phyloP scores from a whole-genome alignment of 2,888 invertebrate genomes.

The Pyrrhosoma nymphula region DNA sequence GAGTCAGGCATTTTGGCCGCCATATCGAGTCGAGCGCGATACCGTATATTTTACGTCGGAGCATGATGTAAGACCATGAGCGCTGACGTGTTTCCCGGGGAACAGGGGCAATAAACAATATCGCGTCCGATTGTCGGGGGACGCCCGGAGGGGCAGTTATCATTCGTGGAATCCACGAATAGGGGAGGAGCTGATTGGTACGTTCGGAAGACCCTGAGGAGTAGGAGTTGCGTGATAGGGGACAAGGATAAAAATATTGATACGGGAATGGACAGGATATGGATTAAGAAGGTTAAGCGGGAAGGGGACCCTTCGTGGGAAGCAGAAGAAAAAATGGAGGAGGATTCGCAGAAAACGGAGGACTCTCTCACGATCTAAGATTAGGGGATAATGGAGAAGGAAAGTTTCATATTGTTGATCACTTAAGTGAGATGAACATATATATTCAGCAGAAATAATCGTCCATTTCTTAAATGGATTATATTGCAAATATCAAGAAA shows the following conservation, averaged over 20 bases:
- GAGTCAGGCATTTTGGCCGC: neutral
- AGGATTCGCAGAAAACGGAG: neutral
- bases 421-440: neutral
- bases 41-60: conserved; percentile 40
- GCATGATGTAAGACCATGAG: conserved; percentile 31
- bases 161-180: conserved; percentile 17
- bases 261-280: neutral
- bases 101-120: conserved; percentile 37
- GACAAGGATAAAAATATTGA: neutral
- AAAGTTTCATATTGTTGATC: neutral
- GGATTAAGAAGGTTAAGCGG: neutral
- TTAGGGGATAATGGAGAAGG: neutral
- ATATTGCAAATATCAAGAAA: too few relatives aligned
- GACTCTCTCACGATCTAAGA: neutral
- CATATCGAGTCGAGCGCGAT: neutral
- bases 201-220: neutral
- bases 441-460: too few relatives aligned
- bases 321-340: neutral
- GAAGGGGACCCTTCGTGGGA: neutral
- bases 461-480: too few relatives aligned
- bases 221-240: neutral
- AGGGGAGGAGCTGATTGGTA: neutral
- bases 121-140: conserved; percentile 16
- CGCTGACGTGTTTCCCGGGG: conserved; percentile 45
- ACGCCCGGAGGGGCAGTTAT: conserved; percentile 39